phyloP scores from a whole-genome alignment of 2,797 vertebrate species.

The Kryptolebias ocellatus region DNA sequence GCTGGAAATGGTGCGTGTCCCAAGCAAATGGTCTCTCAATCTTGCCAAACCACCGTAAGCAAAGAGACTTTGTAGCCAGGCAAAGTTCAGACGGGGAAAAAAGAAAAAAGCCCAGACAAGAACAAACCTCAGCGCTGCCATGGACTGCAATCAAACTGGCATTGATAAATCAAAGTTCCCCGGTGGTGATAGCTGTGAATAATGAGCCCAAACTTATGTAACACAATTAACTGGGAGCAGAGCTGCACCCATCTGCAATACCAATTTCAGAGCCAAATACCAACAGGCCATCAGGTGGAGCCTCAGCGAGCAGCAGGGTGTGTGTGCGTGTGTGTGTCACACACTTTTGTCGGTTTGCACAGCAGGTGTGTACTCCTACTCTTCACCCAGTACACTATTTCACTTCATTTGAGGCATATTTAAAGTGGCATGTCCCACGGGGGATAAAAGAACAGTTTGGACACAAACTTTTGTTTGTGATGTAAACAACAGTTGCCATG shows the following conservation, averaged over 20 bases:
- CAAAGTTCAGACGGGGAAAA: conserved; percentile 1
- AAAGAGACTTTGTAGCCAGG: conserved; percentile 7
- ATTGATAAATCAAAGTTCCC: conserved; percentile 58
- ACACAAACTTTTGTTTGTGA: background rate
- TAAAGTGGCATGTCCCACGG: background rate
- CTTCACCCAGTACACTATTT: background rate
- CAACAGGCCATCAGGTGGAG: conserved; percentile 14
- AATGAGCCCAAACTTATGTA: conserved; percentile 50
- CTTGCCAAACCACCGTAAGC: conserved; percentile 9
- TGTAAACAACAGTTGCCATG: conserved; percentile 27
- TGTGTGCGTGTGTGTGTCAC: conserved; percentile 3
- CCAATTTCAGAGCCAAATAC: conserved; percentile 31
- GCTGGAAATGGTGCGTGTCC: conserved; percentile 1
- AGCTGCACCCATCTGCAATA: conserved; percentile 18
- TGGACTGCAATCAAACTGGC: conserved; percentile 23
- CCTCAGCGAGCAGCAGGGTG: conserved; percentile 2
- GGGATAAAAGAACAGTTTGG: background rate
- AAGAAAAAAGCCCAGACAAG: conserved; percentile 16
- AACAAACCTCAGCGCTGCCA: conserved; percentile 19
- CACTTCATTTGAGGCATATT: background rate
- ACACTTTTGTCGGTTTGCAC: conserved; percentile 1
- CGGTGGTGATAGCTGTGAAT: conserved; percentile 44
- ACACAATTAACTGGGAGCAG: conserved; percentile 48
- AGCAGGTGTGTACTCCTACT: conserved; percentile 10
- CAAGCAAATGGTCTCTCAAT: conserved; percentile 11